Percentiles rank a stretch among this genome's conserved stretches.
These are phyloP conservation scores for Cichladusa arquata DNA, from an alignment of 2,113 vertebrate genomes.

Conservation along the genomic window DNA sequence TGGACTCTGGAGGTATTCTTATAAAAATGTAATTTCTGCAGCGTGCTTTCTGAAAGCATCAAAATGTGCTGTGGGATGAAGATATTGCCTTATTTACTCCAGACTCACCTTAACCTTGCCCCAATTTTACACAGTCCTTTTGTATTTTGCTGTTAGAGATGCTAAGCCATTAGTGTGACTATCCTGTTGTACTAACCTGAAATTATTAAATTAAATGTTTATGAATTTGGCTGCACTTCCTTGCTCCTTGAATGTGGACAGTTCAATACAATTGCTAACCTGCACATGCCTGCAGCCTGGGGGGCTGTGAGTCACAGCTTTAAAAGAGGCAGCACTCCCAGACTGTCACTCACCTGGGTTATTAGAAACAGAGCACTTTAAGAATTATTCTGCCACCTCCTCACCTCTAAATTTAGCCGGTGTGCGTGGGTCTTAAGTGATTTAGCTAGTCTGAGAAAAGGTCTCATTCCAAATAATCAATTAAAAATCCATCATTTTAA, in stretches of 20 bases:
- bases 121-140: neutral
- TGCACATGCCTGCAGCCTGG: conserved; percentile 6
- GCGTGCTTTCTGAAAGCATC: neutral
- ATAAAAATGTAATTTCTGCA: neutral
- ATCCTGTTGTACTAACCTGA: conserved; percentile 30
- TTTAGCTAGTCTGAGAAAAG: conserved; percentile 52
- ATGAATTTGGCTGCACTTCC: conserved; percentile 10
- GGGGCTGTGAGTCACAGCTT: conserved; percentile 69
- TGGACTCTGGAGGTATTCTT: neutral
- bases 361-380: conserved; percentile 71
- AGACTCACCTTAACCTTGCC: neutral
- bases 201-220: conserved; percentile 47
- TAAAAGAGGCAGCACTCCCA: conserved; percentile 66
- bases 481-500: conserved; percentile 65
- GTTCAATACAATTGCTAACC: conserved; percentile 65
- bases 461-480: conserved; percentile 66
- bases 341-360: conserved; percentile 72
- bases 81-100: conserved; percentile 7
- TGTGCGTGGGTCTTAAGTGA: conserved; percentile 49
- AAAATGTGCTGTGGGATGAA: neutral
- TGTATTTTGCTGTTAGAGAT: neutral
- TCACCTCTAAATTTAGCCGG: conserved; percentile 75
- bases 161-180: neutral
- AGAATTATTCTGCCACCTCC: conserved; percentile 70
- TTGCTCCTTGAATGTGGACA: conserved; percentile 39